Conservation (phyloP, 2,113 vertebrate genomes). For the Saiga tatarica region DNA sequence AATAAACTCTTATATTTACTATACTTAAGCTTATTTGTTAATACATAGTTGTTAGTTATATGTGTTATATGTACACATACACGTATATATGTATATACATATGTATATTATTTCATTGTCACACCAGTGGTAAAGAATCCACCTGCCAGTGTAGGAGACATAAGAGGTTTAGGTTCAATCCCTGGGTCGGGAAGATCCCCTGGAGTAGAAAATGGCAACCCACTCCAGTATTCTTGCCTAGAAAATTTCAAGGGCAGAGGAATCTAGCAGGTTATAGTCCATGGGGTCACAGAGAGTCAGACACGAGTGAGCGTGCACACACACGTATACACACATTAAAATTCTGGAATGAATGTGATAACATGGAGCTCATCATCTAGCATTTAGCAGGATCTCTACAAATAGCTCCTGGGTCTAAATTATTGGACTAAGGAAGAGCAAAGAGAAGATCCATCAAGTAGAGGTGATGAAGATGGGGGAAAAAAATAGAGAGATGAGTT, state of each 20-base stretch:
- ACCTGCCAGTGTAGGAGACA: background rate
- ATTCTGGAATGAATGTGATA: background rate
- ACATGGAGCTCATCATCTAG: background rate
- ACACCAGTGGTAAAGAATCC: background rate
- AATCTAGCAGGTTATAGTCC: background rate
- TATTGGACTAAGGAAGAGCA: background rate
- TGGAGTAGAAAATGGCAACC: background rate
- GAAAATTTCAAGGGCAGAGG: background rate
- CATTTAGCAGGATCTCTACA: background rate
- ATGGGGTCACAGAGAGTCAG: background rate
- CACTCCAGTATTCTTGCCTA: background rate
- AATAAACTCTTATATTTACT: background rate
- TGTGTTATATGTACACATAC: background rate
- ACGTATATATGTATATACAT: accelerated
- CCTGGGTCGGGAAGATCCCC: background rate
- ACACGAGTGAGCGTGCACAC: accelerated
- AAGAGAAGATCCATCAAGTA: background rate
- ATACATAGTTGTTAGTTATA: background rate
- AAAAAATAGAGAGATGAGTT: background rate
- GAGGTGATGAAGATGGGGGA: background rate
- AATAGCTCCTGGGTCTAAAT: background rate
- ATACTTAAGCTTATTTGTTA: background rate
- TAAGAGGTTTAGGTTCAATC: background rate
- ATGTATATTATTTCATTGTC: background rate
- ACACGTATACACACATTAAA: background rate